Evolutionary conservation across 2,797 vertebrate species (phyloP).

Genomic region (Eulemur albifrons): DNA sequence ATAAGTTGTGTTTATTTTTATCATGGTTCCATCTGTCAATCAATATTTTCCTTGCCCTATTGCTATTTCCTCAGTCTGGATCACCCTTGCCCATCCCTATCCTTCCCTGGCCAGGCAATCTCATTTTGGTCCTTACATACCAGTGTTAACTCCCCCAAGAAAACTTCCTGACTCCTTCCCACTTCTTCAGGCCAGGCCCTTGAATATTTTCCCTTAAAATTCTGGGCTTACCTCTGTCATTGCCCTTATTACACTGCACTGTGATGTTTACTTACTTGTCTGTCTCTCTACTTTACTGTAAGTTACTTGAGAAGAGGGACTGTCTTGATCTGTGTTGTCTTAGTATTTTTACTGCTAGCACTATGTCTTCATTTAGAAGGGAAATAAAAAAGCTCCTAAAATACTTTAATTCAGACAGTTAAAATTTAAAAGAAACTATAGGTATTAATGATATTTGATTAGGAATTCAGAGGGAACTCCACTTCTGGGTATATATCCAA

Average conservation of each 20-base stretch:
- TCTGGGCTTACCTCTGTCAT: not conserved
- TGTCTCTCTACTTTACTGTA: not conserved
- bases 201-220: not conserved
- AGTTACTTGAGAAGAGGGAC: conserved; percentile 1
- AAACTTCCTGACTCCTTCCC: not conserved
- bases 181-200: not conserved
- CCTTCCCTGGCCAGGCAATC: not conserved
- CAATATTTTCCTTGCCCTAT: not conserved
- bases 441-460: not conserved
- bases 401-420: not conserved
- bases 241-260: not conserved
- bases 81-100: too few species aligned
- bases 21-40: not conserved
- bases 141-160: not conserved
- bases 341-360: not conserved
- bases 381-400: not conserved
- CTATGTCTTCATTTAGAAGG: not conserved
- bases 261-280: not conserved
- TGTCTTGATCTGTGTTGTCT: not conserved
- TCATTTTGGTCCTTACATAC: not conserved
- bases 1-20: not conserved
- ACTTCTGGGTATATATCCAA: not conserved
- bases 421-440: not conserved
- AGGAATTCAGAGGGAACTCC: not conserved
- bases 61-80: not conserved